Percentiles rank a stretch among this genome's conserved stretches.
phyloP scores from a whole-genome alignment of 2,797 vertebrate species.

The Loriculus beryllinus region DNA sequence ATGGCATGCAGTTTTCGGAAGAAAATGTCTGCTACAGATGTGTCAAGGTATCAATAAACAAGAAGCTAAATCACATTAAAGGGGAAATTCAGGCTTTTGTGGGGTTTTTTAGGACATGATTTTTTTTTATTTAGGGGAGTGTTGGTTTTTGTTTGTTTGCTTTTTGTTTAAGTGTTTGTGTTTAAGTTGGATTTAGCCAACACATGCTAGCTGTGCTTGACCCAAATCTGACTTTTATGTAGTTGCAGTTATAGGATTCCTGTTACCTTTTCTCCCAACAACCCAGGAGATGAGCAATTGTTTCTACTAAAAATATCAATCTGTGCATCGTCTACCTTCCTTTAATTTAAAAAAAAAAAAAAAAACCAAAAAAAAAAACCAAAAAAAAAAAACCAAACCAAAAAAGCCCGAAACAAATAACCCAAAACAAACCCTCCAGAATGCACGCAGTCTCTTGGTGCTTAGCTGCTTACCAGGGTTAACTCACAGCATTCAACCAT shows the following conservation, averaged over 20 bases:
- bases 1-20: conserved; percentile 85
- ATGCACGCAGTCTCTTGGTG: background rate
- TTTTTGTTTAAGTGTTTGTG: background rate
- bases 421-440: background rate
- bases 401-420: too few species aligned
- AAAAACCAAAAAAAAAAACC: too few species aligned
- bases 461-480: background rate
- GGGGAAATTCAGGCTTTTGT: background rate
- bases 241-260: background rate
- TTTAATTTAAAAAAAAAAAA: background rate
- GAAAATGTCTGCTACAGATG: conserved; percentile 90
- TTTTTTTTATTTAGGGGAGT: background rate
- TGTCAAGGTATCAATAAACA: conserved; percentile 84
- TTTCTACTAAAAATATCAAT: background rate
- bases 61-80: background rate
- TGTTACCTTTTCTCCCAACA: background rate
- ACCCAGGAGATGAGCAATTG: background rate
- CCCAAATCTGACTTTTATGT: background rate
- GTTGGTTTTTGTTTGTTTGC: background rate
- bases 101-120: background rate
- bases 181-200: background rate
- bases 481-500: background rate
- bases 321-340: background rate
- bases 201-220: background rate
- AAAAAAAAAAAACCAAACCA: too few species aligned